A percentile compares a stretch with the other conserved stretches of the same genome.
phyloP scores from a whole-genome alignment of 2,888 invertebrate genomes.

The Pemphredon lugubris region DNA sequence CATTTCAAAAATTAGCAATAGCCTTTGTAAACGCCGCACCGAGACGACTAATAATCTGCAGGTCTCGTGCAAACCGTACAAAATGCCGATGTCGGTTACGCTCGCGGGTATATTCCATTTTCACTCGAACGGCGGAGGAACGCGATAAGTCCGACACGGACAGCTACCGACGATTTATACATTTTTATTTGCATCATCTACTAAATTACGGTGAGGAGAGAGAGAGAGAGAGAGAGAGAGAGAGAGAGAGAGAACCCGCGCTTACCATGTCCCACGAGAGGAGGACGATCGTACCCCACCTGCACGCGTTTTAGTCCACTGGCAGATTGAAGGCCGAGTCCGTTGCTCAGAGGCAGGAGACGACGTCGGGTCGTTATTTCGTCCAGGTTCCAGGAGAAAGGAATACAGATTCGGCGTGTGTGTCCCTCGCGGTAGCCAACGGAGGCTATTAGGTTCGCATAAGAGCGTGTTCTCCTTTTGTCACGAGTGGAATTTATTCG shows the following conservation, averaged over 20 bases:
- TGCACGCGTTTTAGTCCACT: slow-evolving; percentile 45
- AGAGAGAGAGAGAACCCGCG: slow-evolving; percentile 35
- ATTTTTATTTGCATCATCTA: slow-evolving; percentile 33
- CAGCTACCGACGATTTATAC: slow-evolving; percentile 6
- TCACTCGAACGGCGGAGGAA: no score
- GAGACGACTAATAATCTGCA: no score
- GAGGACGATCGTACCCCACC: slow-evolving; percentile 52
- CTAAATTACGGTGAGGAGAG: slow-evolving; percentile 47
- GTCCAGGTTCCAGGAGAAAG: slow-evolving; percentile 59
- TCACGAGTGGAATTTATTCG: slow-evolving; percentile 68
- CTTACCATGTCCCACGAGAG: slow-evolving; percentile 16
- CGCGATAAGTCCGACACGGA: no score
- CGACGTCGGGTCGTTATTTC: slow-evolving; percentile 64
- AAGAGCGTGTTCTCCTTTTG: slow-evolving; percentile 68
- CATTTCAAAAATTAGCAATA: no score
- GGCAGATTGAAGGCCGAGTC: slow-evolving; percentile 57
- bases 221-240: slow-evolving; percentile 38
- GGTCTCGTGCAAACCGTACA: no score
- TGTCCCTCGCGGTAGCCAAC: slow-evolving; percentile 55
- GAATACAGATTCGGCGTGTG: slow-evolving; percentile 61
- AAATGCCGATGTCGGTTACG: no score
- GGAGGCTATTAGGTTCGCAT: slow-evolving; percentile 69
- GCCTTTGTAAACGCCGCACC: no score
- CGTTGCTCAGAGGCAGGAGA: slow-evolving; percentile 28
- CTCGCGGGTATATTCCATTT: no score